Conservation (phyloP, 2,797 vertebrate species). For the Leptatherina wallacei region DNA sequence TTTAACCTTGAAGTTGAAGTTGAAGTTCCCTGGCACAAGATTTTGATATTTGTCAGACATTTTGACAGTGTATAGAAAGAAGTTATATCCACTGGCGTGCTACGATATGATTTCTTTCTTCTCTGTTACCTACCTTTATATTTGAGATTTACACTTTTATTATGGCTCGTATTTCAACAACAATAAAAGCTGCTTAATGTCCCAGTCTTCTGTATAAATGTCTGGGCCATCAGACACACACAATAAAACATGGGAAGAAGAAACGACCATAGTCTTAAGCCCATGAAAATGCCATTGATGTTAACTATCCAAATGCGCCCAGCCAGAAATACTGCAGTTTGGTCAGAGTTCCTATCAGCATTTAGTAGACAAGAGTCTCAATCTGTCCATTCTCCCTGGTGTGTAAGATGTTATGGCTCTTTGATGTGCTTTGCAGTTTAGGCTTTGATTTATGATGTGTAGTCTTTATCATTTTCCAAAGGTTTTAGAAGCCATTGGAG, state of each 20-base stretch:
- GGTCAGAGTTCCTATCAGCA: slow-evolving; percentile 48
- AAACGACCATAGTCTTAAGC: slow-evolving; percentile 34
- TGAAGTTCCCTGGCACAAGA: not conserved
- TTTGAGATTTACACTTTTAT: slow-evolving; percentile 49
- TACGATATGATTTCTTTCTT: slow-evolving; percentile 31
- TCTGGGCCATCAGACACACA: slow-evolving; percentile 64
- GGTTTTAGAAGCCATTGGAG: slow-evolving; percentile 46
- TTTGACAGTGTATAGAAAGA: slow-evolving; percentile 20
- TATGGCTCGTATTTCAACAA: slow-evolving; percentile 66
- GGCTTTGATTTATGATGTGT: slow-evolving; percentile 67
- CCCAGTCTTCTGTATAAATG: slow-evolving; percentile 64
- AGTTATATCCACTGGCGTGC: not conserved
- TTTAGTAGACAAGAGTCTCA: slow-evolving; percentile 51
- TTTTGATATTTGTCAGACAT: slow-evolving; percentile 8
- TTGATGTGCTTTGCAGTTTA: slow-evolving; percentile 66
- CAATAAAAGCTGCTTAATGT: slow-evolving; percentile 67
- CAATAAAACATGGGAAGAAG: slow-evolving; percentile 60
- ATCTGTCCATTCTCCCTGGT: slow-evolving; percentile 46
- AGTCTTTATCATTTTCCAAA: slow-evolving; percentile 56
- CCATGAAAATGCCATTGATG: slow-evolving; percentile 70
- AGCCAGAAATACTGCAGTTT: slow-evolving; percentile 51
- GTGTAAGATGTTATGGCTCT: slow-evolving; percentile 54
- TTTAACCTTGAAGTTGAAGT: not conserved
- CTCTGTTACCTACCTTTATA: slow-evolving; percentile 26
- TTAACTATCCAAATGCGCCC: slow-evolving; percentile 57